phyloP scores from a whole-genome alignment of 1,140 invertebrate species.

The Pseudomyrmex pallidus region DNA sequence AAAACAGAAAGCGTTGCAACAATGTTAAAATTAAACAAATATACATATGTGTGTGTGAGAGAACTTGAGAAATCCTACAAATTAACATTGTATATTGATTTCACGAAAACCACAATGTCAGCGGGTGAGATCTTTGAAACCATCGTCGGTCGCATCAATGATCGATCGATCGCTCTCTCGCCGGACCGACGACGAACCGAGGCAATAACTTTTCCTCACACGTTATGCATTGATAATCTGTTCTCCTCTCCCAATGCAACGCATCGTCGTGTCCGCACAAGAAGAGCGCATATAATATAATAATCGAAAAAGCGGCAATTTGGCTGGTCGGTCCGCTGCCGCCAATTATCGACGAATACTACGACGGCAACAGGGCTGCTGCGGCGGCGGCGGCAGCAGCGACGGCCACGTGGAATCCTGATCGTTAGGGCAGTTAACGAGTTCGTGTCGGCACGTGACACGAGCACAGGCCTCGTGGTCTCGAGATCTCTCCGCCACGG shows the following conservation, averaged over 20 bases:
- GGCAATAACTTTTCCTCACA: constrained; percentile 32
- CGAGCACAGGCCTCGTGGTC: constrained; percentile 64
- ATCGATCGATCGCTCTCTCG: constrained; percentile 3
- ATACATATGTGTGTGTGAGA: background rate
- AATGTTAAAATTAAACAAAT: background rate
- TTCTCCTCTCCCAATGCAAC: constrained; percentile 33
- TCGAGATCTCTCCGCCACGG: constrained; percentile 54
- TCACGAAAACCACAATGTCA: background rate
- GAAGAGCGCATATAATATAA: constrained; percentile 55
- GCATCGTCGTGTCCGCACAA: constrained; percentile 32
- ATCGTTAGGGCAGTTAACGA: constrained; percentile 82
- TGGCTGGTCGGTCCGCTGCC: constrained; percentile 65
- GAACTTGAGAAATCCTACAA: background rate
- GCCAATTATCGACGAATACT: constrained; percentile 79
- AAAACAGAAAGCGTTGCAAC: background rate
- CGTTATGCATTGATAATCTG: constrained; percentile 14
- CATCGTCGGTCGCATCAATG: background rate
- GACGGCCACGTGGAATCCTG: constrained; percentile 77
- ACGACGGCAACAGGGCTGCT: constrained; percentile 38
- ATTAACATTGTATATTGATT: background rate
- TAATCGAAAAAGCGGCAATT: constrained; percentile 72
- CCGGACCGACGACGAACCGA: background rate
- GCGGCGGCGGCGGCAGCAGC: constrained; percentile 23
- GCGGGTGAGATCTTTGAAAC: background rate
- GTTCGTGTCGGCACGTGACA: constrained; percentile 80